These are phyloP conservation scores for Tethea ocularis DNA, from an alignment of 2,888 invertebrate genomes.

Conservation along the genomic window DNA sequence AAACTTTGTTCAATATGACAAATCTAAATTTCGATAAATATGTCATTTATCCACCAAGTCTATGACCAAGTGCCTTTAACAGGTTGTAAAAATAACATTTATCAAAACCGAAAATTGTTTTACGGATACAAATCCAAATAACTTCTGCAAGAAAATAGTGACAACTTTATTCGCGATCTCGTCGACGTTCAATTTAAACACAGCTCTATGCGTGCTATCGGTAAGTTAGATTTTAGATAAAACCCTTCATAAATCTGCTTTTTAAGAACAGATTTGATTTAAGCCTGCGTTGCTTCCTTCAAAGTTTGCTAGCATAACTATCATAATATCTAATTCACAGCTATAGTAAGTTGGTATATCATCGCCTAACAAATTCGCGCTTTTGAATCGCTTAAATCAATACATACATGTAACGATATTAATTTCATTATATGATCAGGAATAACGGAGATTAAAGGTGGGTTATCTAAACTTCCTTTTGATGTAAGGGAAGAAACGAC, in stretches of 20 bases:
- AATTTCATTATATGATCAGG: not conserved
- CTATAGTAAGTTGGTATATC: not conserved
- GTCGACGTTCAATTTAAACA: not conserved
- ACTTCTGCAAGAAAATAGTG: not conserved
- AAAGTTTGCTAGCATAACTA: not conserved
- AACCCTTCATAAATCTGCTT: not conserved
- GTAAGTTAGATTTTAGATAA: slow-evolving; percentile 2
- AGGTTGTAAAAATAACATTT: too few relatives aligned
- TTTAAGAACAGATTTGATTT: not conserved
- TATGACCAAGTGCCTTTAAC: too few relatives aligned
- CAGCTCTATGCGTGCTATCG: not conserved
- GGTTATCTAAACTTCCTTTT: too few relatives aligned
- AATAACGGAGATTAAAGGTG: not conserved
- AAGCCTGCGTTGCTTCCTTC: not conserved
- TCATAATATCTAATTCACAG: not conserved
- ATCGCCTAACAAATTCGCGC: not conserved
- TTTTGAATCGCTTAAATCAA: not conserved
- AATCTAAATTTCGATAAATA: too few relatives aligned
- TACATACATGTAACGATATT: not conserved
- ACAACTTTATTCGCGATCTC: not conserved
- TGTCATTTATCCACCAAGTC: too few relatives aligned
- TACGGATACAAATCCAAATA: too few relatives aligned
- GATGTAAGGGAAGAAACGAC: too few relatives aligned
- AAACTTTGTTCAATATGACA: too few relatives aligned
- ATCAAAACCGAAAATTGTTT: too few relatives aligned